phyloP scores from a whole-genome alignment of 2,797 vertebrate genomes.

The Vireo griseus region DNA sequence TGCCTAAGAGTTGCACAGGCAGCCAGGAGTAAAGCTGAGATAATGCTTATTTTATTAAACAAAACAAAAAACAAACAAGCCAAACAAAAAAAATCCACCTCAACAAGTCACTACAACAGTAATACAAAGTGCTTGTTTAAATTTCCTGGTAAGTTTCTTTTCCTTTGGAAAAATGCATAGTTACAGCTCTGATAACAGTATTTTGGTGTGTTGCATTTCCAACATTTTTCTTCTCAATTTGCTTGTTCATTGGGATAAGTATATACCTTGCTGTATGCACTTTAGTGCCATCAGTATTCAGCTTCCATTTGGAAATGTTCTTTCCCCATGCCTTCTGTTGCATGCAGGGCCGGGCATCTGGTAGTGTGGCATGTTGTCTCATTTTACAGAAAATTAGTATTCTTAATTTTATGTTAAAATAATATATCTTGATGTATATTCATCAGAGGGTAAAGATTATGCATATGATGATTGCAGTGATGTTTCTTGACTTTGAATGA shows the following conservation, averaged over 20 bases:
- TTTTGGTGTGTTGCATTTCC: neutral
- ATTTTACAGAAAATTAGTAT: neutral
- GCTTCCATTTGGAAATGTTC: neutral
- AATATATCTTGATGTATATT: neutral
- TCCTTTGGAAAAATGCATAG: neutral
- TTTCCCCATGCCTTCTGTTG: neutral
- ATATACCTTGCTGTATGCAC: neutral
- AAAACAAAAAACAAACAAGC: neutral
- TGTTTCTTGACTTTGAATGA: neutral
- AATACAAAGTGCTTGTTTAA: neutral
- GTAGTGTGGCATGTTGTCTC: neutral
- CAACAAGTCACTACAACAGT: neutral
- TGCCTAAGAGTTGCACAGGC: fast-evolving
- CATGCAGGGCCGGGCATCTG: neutral
- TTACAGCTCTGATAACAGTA: neutral
- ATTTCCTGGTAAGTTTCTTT: neutral
- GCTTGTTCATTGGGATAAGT: neutral
- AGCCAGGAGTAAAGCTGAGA: fast-evolving
- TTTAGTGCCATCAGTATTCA: neutral
- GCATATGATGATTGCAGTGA: neutral
- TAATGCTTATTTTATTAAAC: neutral
- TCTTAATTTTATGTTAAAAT: neutral
- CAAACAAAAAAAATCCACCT: neutral
- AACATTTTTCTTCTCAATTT: neutral
- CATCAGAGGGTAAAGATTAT: neutral